Conservation (phyloP, 2,888 invertebrate genomes). For the Pandemis cinnamomeana region DNA sequence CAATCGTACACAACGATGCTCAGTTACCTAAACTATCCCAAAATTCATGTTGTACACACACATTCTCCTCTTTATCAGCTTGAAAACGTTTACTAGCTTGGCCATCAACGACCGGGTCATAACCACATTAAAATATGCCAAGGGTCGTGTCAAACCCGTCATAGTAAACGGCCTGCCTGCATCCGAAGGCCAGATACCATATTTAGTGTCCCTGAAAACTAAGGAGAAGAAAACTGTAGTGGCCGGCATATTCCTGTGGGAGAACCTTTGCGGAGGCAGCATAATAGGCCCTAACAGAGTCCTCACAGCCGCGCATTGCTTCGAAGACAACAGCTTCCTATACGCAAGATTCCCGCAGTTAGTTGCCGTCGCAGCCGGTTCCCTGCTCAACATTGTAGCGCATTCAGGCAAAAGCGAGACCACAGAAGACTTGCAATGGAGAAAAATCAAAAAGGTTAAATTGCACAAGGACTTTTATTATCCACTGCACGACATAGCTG, state of each 20-base stretch:
- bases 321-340: slow-evolving; percentile 61
- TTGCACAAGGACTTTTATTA: slow-evolving; percentile 52
- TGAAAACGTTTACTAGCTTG: not conserved
- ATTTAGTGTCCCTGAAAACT: slow-evolving; percentile 61
- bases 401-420: slow-evolving; percentile 54
- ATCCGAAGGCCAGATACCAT: slow-evolving; percentile 56
- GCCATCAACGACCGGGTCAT: slow-evolving; percentile 55
- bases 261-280: slow-evolving; percentile 67
- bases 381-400: slow-evolving; percentile 48
- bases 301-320: slow-evolving; percentile 72
- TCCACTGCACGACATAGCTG: slow-evolving; percentile 62
- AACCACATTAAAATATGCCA: slow-evolving; percentile 64
- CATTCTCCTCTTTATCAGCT: not conserved
- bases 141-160: slow-evolving; percentile 53
- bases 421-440: slow-evolving; percentile 49
- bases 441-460: slow-evolving; percentile 45
- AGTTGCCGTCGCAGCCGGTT: slow-evolving; percentile 61
- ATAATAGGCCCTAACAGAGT: slow-evolving; percentile 60
- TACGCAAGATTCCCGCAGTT: not conserved
- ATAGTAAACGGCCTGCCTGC: slow-evolving; percentile 63
- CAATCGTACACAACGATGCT: not conserved
- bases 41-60: slow-evolving; percentile 18
- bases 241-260: slow-evolving; percentile 51
- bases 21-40: not conserved
- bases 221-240: slow-evolving; percentile 3